Percentiles rank a stretch among this genome's conserved stretches.
Evolutionary conservation across 2,888 invertebrate genomes (phyloP).

Genomic region (Mechanitis messenoides): DNA sequence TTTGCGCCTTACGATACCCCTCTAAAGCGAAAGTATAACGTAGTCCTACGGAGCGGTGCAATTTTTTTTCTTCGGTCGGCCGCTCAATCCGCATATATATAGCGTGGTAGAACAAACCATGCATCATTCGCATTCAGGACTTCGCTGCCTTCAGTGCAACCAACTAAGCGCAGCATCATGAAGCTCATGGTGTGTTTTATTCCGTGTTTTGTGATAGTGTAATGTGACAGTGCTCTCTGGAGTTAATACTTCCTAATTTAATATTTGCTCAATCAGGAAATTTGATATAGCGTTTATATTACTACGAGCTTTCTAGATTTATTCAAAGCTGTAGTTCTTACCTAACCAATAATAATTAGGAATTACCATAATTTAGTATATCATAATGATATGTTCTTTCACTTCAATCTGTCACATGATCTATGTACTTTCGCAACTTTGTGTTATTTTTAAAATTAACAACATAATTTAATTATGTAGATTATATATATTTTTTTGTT

Average conservation of each 20-base stretch:
- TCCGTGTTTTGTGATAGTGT: conserved; percentile 32
- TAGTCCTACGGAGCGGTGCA: conserved; percentile 64
- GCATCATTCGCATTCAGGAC: conserved; percentile 77
- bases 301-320: conserved; percentile 20
- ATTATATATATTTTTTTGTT: conserved; percentile 33
- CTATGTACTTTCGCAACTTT: not conserved
- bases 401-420: conserved; percentile 2
- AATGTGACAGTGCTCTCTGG: conserved; percentile 28
- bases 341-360: not conserved
- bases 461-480: conserved; percentile 11
- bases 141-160: conserved; percentile 75
- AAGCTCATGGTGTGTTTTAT: conserved; percentile 71
- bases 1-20: conserved; percentile 53
- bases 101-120: conserved; percentile 60
- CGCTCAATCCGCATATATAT: conserved; percentile 72
- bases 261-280: conserved; percentile 53
- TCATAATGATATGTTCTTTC: not conserved
- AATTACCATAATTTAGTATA: not conserved
- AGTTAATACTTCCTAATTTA: conserved; percentile 40
- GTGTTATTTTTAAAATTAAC: not conserved
- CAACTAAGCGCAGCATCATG: conserved; percentile 71
- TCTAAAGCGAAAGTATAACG: conserved; percentile 75
- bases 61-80: conserved; percentile 71
- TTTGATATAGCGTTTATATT: conserved; percentile 39
- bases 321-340: conserved; percentile 20